Evolutionary conservation across 1,140 invertebrate genomes (phyloP).

Genomic region (Platyura marginata): DNA sequence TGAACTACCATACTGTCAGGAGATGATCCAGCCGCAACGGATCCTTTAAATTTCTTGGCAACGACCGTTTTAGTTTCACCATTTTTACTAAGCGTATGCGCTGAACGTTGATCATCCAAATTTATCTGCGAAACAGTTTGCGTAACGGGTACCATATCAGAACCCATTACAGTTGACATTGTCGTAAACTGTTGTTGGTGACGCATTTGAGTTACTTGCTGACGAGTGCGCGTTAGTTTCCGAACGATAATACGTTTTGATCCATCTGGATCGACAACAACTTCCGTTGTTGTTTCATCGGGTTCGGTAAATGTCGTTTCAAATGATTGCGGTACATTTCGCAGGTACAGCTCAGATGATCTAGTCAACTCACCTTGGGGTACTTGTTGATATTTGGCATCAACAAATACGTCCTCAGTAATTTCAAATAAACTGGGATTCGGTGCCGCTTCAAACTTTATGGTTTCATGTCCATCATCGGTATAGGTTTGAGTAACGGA

Average conservation of each 20-base stretch:
- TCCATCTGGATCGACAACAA: constrained; percentile 62
- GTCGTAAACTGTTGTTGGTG: constrained; percentile 5
- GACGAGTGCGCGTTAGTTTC: constrained; percentile 32
- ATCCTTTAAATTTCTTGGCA: constrained; percentile 14
- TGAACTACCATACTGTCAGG: constrained; percentile 32
- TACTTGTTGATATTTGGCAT: constrained; percentile 42
- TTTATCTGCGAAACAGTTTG: constrained; percentile 10
- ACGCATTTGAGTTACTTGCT: background rate
- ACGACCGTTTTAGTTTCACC: constrained; percentile 13
- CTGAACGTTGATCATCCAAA: constrained; percentile 16
- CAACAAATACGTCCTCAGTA: constrained; percentile 42
- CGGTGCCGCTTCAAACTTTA: constrained; percentile 52
- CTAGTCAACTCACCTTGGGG: constrained; percentile 16
- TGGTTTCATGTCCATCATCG: constrained; percentile 50
- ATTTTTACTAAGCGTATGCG: constrained; percentile 10
- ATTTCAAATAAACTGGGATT: constrained; percentile 31
- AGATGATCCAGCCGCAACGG: constrained; percentile 26
- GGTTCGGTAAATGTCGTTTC: constrained; percentile 60
- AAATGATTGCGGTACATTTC: constrained; percentile 45
- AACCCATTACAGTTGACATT: constrained; percentile 38
- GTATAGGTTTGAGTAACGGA: constrained; percentile 44
- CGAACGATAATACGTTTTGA: constrained; percentile 59
- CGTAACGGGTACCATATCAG: constrained; percentile 24
- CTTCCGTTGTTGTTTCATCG: constrained; percentile 53
- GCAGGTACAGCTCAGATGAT: constrained; percentile 22